Conservation (phyloP, 2,797 vertebrate species). For the Erpetoichthys calabaricus region DNA sequence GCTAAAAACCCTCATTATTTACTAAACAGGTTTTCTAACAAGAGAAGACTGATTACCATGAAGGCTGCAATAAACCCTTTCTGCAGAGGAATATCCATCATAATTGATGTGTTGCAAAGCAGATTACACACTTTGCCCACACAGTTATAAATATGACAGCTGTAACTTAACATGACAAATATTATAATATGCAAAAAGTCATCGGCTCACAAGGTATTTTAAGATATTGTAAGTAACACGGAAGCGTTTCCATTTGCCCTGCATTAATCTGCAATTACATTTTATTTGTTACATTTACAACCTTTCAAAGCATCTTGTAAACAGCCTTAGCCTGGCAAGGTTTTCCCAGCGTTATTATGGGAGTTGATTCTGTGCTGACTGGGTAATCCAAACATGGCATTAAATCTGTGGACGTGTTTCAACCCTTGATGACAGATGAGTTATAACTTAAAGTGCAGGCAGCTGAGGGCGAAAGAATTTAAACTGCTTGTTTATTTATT, state of each 20-base stretch:
- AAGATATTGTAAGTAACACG: conserved; percentile 35
- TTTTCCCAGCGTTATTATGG: conserved; percentile 26
- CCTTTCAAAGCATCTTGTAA: conserved; percentile 48
- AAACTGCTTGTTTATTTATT: conserved; percentile 48
- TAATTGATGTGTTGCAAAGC: conserved; percentile 74
- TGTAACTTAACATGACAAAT: conserved; percentile 70
- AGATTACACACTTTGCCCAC: conserved; percentile 72
- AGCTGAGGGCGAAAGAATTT: conserved; percentile 44
- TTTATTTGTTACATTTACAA: conserved; percentile 45
- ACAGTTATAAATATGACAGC: conserved; percentile 64
- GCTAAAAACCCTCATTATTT: conserved; percentile 61
- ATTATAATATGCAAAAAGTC: conserved; percentile 43
- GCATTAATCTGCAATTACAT: conserved; percentile 36
- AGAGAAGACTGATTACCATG: conserved; percentile 60
- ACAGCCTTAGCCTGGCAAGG: conserved; percentile 41
- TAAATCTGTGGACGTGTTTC: conserved; percentile 37
- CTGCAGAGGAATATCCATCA: conserved; percentile 56
- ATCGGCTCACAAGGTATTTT: conserved; percentile 47
- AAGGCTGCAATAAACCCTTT: conserved; percentile 40
- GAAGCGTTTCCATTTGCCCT: conserved; percentile 35
- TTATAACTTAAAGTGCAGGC: conserved; percentile 43
- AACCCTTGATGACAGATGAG: conserved; percentile 43
- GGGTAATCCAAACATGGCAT: conserved; percentile 43
- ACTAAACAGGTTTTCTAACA: conserved; percentile 66
- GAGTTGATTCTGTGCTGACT: conserved; percentile 47